Conservation (phyloP, 2,888 invertebrate genomes). For the Anagyrus pseudococci region DNA sequence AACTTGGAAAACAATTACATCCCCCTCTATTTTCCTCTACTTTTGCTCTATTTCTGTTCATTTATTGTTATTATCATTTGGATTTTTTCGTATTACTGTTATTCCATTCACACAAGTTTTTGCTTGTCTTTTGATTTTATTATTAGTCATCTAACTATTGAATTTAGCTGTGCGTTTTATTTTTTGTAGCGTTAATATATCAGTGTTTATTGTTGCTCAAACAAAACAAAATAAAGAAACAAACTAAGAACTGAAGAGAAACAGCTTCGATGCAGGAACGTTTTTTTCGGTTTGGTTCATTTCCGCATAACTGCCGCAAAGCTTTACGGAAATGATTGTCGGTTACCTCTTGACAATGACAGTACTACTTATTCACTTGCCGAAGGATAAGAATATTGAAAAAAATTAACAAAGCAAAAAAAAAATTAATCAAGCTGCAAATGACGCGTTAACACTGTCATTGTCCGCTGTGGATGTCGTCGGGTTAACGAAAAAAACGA, state of each 20-base stretch:
- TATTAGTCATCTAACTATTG: not conserved
- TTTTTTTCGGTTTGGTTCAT: constrained; percentile 31
- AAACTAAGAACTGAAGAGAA: constrained; percentile 22
- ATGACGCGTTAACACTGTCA: constrained; percentile 31
- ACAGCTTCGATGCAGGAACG: constrained; percentile 34
- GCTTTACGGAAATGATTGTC: constrained; percentile 26
- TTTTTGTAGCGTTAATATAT: not conserved
- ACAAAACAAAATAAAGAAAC: constrained; percentile 36
- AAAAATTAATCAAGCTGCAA: too few species aligned
- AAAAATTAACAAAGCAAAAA: too few species aligned
- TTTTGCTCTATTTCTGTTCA: constrained; percentile 15
- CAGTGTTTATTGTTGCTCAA: constrained; percentile 7
- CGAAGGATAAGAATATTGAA: too few species aligned
- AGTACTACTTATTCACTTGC: constrained; percentile 21
- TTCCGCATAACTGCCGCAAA: constrained; percentile 21
- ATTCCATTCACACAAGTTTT: not conserved
- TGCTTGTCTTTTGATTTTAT: not conserved
- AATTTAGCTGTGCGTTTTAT: not conserved
- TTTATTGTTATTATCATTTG: constrained; percentile 10
- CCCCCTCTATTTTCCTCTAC: constrained; percentile 46
- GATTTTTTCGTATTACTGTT: constrained; percentile 4
- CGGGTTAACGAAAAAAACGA: constrained; percentile 34
- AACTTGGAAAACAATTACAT: constrained; percentile 45
- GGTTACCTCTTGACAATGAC: constrained; percentile 25
- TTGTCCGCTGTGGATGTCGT: constrained; percentile 21